Evolutionary conservation across 2,888 invertebrate species (phyloP).

Genomic region (Antheraea assamensis): DNA sequence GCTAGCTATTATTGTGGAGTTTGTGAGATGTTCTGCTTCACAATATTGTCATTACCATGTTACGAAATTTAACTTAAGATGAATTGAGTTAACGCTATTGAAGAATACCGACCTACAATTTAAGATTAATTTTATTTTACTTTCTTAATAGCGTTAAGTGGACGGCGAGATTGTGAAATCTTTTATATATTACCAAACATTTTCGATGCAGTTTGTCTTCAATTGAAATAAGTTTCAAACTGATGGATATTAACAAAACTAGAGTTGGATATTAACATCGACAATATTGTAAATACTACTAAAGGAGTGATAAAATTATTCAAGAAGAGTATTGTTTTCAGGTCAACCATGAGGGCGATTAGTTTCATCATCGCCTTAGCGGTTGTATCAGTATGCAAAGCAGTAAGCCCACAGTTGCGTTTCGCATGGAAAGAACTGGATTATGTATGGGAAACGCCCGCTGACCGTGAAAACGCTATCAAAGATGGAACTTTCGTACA

Average conservation of each 20-base stretch:
- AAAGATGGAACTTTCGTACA: conserved; percentile 82
- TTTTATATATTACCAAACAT: not conserved
- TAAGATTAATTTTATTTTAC: not conserved
- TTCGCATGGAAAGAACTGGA: conserved; percentile 87
- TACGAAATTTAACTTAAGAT: conserved; percentile 47
- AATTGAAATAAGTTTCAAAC: not conserved
- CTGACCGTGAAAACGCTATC: conserved; percentile 83
- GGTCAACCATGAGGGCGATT: conserved; percentile 55
- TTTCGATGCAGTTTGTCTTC: not conserved
- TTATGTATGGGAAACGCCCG: conserved; percentile 85
- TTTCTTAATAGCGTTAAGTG: too few species aligned
- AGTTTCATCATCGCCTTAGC: conserved; percentile 53
- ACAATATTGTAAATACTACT: too few species aligned
- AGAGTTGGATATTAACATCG: too few species aligned
- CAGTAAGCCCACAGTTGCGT: conserved; percentile 82
- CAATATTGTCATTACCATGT: conserved; percentile 71
- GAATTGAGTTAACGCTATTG: conserved; percentile 8
- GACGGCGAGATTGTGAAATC: not conserved
- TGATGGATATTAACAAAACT: not conserved
- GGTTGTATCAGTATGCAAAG: conserved; percentile 54
- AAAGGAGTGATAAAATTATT: not conserved
- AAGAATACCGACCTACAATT: conserved; percentile 6
- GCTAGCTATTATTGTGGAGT: conserved; percentile 62
- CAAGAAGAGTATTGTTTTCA: conserved; percentile 34
- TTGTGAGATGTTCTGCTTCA: conserved; percentile 61